phyloP scores from a whole-genome alignment of 1,140 invertebrate species.

The Lysiphlebus fabarum region DNA sequence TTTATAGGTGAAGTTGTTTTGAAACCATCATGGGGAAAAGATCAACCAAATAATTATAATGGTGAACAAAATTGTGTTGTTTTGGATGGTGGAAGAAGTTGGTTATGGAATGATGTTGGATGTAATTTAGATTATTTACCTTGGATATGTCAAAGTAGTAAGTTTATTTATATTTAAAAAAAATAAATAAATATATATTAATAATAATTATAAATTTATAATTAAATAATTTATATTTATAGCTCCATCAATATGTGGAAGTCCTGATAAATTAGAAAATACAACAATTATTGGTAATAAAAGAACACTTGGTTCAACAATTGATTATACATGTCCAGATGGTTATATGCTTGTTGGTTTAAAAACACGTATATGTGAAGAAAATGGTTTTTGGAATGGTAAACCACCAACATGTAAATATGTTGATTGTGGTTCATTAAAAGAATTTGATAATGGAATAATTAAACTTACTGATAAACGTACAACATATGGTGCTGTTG shows the following conservation, averaged over 20 bases:
- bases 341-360: constrained; percentile 80
- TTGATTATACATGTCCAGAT: constrained; percentile 77
- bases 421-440: constrained; percentile 75
- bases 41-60: constrained; percentile 94
- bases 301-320: constrained; percentile 65
- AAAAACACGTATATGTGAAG: constrained; percentile 65
- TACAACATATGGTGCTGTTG: constrained; percentile 75
- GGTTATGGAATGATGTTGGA: constrained; percentile 93
- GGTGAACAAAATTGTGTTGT: constrained; percentile 92
- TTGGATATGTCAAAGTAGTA: constrained; percentile 89
- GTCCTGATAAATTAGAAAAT: constrained; percentile 79
- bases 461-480: constrained; percentile 65
- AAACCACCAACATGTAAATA: constrained; percentile 79
- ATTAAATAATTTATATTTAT: not conserved
- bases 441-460: constrained; percentile 69
- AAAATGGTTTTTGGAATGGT: constrained; percentile 78
- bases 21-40: constrained; percentile 84
- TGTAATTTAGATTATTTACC: constrained; percentile 89
- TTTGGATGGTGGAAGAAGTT: constrained; percentile 80
- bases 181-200: not conserved
- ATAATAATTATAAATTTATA: not conserved
- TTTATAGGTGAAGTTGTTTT: constrained; percentile 69
- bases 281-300: constrained; percentile 75
- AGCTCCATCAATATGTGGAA: constrained; percentile 81
- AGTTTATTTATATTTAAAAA: constrained; percentile 40